Evolutionary conservation across 2,113 vertebrate species (phyloP), one percentile per base, ranked within the genome.

Genomic region (Odobenus rosmarus): DNA sequence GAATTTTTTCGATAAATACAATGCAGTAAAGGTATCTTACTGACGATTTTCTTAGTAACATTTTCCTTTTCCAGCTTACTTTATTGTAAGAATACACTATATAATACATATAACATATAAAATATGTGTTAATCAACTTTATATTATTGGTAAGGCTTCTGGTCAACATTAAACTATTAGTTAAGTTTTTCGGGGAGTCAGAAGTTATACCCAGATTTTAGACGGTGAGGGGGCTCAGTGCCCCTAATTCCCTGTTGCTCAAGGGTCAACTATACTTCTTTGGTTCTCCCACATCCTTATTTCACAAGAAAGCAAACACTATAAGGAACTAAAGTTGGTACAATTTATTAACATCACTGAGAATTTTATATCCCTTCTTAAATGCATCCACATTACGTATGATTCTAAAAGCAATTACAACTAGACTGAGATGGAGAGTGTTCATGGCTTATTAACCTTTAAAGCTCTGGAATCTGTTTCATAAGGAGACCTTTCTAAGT

Each of bases 341-440:
- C 10, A 46, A 79, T 46, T 61, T 94, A 69, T 53, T 42, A 84
- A n/a, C 36, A 91, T n/a, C 51, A 33, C 49, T 92, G 42, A 62
- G 33, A 92, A 94, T 74, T 88, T 88, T 89, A 79, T 5, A 62
- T 51, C 9, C 59, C 21, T 96, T 93, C 28, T 80, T 77, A 94
- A 93, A 90, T 42, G 90, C 15, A 76, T 49, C 36, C 57, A 85
- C 49, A 90, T 31, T 76, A 24, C 6, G 39, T 23, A 36, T 76
- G 46, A 89, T 88, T 94, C 76, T 96, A 84, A 95, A 57, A 96
- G 51, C 42, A 93, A 62, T 74, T 83, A 88, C 39, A 13, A 88
- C 19, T 74, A 61, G 36, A 23, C 31, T 64, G n/a, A 94, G 21
- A 88, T 24, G 61, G 14, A 67, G 26, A 4, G 12, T 76, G 95